Percentiles rank a stretch among this genome's conserved stretches.
Conservation (phyloP, 2,888 invertebrate genomes). For the Dysmachus trigonus region DNA sequence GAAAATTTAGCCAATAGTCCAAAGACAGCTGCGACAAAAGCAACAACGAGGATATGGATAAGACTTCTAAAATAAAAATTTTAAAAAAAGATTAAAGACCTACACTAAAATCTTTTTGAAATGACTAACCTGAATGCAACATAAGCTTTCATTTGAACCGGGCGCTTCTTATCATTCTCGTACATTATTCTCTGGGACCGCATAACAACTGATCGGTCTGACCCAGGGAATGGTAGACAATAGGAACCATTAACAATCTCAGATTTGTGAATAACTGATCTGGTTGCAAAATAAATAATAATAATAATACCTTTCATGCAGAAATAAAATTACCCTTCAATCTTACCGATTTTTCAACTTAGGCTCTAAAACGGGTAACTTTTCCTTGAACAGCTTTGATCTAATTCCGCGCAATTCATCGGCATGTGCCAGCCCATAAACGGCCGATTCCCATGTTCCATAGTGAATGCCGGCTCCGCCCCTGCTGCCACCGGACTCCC, state of each 20-base stretch:
- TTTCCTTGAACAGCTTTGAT: slow-evolving; percentile 72
- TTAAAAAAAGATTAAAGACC: not conserved
- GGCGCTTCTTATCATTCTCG: slow-evolving; percentile 74
- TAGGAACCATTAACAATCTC: slow-evolving; percentile 66
- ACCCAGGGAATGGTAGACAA: slow-evolving; percentile 82
- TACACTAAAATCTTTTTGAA: not conserved
- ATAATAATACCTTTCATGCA: not conserved
- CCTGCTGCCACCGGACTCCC: slow-evolving; percentile 56
- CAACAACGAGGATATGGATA: slow-evolving; percentile 64
- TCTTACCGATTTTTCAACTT: slow-evolving; percentile 66
- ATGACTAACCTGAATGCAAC: slow-evolving; percentile 64
- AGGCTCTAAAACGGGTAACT: slow-evolving; percentile 72
- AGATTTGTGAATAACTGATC: slow-evolving; percentile 67
- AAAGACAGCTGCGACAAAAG: slow-evolving; percentile 71
- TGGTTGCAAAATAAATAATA: slow-evolving; percentile 53
- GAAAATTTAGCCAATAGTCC: slow-evolving; percentile 70
- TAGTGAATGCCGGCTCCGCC: slow-evolving; percentile 73
- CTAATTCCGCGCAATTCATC: slow-evolving; percentile 74
- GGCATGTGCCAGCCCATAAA: slow-evolving; percentile 76
- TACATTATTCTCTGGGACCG: slow-evolving; percentile 82
- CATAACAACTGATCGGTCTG: slow-evolving; percentile 83
- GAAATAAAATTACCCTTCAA: not conserved
- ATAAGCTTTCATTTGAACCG: slow-evolving; percentile 82
- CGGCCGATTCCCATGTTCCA: slow-evolving; percentile 90
- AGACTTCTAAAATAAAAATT: slow-evolving; percentile 55